phyloP scores from a whole-genome alignment of 2,888 invertebrate species.

The Gnatocerus cornutus region DNA sequence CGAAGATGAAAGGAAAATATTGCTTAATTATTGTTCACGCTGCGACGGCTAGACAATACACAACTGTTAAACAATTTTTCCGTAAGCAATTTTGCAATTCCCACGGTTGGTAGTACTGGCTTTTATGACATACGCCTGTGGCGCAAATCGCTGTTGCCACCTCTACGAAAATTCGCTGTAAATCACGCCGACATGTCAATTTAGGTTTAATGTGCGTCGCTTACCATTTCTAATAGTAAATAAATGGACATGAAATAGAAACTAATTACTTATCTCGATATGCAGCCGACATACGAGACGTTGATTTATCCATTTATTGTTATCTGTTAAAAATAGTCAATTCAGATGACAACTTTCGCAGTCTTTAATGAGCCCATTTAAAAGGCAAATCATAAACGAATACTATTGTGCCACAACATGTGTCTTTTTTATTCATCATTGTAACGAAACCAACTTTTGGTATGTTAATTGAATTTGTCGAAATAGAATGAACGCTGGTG shows the following conservation, averaged over 20 bases:
- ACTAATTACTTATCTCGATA: constrained; percentile 37
- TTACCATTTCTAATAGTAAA: constrained; percentile 40
- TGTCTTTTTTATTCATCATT: constrained; percentile 23
- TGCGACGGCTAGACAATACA: neutral
- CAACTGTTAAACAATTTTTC: neutral
- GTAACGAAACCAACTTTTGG: constrained; percentile 23
- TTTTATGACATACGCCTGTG: neutral
- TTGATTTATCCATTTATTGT: constrained; percentile 47
- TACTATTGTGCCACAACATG: constrained; percentile 21
- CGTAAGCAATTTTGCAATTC: neutral
- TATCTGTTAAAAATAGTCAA: constrained; percentile 36
- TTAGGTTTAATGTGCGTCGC: constrained; percentile 21
- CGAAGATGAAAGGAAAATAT: too few species aligned
- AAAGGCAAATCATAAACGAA: constrained; percentile 44
- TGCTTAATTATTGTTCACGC: too few species aligned
- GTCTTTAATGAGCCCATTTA: constrained; percentile 40
- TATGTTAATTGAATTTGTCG: constrained; percentile 37
- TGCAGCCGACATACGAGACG: constrained; percentile 28
- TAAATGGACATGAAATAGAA: constrained; percentile 39
- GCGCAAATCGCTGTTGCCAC: constrained; percentile 1
- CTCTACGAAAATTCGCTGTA: constrained; percentile 25
- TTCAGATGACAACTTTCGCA: constrained; percentile 43
- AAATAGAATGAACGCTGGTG: constrained; percentile 1
- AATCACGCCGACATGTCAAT: constrained; percentile 39
- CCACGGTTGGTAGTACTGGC: neutral